Percentiles rank a stretch among this genome's conserved stretches.
These are phyloP conservation scores for Menidia beryllina DNA, from an alignment of 2,113 vertebrate genomes.

Conservation along the genomic window DNA sequence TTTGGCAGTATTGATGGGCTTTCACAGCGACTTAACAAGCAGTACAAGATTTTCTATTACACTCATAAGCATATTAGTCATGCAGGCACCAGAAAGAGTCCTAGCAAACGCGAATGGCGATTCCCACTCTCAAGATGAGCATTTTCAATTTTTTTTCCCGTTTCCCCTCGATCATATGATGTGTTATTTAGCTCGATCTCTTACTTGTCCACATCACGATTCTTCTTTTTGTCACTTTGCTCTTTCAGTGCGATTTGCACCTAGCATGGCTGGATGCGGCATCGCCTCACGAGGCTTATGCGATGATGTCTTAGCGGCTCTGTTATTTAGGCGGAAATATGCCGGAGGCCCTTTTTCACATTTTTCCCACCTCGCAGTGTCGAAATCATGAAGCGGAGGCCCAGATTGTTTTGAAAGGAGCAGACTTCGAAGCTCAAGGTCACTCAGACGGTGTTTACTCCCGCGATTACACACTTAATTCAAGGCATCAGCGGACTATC, in stretches of 20 bases:
- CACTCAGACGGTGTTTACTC: slow-evolving; percentile 15
- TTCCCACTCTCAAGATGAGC: not conserved
- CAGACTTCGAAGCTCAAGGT: slow-evolving; percentile 47
- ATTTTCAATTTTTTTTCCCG: not conserved
- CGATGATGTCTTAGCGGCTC: not conserved
- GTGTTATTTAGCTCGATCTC: slow-evolving; percentile 8
- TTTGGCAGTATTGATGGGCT: not conserved
- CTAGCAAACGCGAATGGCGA: not conserved
- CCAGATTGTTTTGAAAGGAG: slow-evolving; percentile 52
- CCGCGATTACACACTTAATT: slow-evolving; percentile 55
- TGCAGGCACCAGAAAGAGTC: no score
- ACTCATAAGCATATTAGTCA: slow-evolving; percentile 9
- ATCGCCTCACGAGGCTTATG: slow-evolving; percentile 20
- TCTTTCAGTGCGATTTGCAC: slow-evolving; percentile 38
- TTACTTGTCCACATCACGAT: slow-evolving; percentile 15
- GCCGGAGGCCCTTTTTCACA: slow-evolving; percentile 7
- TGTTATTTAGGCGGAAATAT: slow-evolving; percentile 42
- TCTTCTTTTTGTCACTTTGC: slow-evolving; percentile 18
- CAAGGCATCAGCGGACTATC: slow-evolving; percentile 27
- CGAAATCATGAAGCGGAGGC: slow-evolving; percentile 33
- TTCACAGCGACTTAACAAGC: not conserved
- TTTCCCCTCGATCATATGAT: not conserved
- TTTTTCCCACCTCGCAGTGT: slow-evolving; percentile 17
- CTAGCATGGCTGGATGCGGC: not conserved
- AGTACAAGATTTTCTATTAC: slow-evolving; percentile 11